Percentiles rank a stretch among this genome's conserved stretches.
Evolutionary conservation across 2,797 vertebrate genomes (phyloP).

Genomic region (Toxotes lorentzi): DNA sequence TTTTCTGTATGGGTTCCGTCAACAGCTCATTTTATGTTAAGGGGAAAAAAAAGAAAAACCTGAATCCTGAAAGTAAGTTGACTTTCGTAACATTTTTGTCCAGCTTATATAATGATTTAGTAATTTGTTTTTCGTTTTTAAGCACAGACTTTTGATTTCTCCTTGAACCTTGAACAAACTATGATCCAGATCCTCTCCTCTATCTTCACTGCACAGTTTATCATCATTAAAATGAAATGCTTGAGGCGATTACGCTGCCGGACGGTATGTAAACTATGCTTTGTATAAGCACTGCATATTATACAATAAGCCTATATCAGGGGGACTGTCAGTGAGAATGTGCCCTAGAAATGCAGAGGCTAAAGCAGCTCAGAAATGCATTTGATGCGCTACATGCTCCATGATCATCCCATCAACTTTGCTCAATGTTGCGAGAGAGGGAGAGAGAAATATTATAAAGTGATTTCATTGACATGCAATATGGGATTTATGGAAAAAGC

Average conservation of each 20-base stretch:
- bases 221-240: slow-evolving; percentile 60
- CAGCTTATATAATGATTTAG: neutral
- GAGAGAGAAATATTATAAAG: slow-evolving; percentile 67
- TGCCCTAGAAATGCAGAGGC: slow-evolving; percentile 62
- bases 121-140: neutral
- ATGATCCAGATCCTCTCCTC: neutral
- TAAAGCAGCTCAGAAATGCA: slow-evolving; percentile 71
- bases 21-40: neutral
- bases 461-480: slow-evolving; percentile 79
- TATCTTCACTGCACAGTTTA: slow-evolving; percentile 7
- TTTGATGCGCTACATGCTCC: slow-evolving; percentile 75
- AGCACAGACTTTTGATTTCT: neutral
- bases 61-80: neutral
- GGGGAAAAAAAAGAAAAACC: neutral
- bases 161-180: neutral
- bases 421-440: slow-evolving; percentile 59
- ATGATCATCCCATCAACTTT: slow-evolving; percentile 78
- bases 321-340: slow-evolving; percentile 41
- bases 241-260: slow-evolving; percentile 22
- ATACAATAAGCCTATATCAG: slow-evolving; percentile 61
- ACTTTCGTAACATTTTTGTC: too few species aligned
- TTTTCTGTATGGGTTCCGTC: too few species aligned
- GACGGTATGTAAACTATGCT: slow-evolving; percentile 35
- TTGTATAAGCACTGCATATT: slow-evolving; percentile 36
- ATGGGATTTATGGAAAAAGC: slow-evolving; percentile 68